Evolutionary conservation across 2,888 invertebrate species (phyloP).

Genomic region (Zaprionus lineosus): DNA sequence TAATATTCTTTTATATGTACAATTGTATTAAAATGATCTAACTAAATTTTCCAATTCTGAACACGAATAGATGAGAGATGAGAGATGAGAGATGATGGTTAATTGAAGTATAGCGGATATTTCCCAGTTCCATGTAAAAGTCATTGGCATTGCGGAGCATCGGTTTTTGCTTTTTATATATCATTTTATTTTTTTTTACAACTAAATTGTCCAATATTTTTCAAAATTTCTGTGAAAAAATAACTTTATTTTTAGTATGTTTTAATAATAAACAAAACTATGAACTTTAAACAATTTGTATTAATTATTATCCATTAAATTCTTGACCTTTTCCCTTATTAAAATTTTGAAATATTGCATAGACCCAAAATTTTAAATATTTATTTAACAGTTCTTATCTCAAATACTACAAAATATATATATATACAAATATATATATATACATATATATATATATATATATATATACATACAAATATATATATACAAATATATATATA

Average conservation of each 20-base stretch:
- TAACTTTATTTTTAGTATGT: too few relatives aligned
- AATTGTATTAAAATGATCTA: conserved; percentile 24
- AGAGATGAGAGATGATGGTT: too few relatives aligned
- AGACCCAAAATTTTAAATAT: conserved; percentile 16
- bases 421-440: background rate
- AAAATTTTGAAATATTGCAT: conserved; percentile 34
- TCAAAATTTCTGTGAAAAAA: too few relatives aligned
- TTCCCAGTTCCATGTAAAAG: too few relatives aligned
- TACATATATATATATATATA: background rate
- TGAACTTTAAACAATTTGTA: too few relatives aligned
- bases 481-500: conserved; percentile 5
- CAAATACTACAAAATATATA: conserved; percentile 10
- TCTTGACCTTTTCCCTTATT: conserved; percentile 8
- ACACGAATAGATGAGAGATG: too few relatives aligned
- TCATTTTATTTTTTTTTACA: background rate
- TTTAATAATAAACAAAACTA: background rate
- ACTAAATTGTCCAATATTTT: too few relatives aligned
- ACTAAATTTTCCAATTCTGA: conserved; percentile 5
- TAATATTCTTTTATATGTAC: conserved; percentile 39
- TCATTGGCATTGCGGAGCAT: too few relatives aligned
- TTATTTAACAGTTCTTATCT: too few relatives aligned
- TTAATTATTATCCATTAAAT: too few relatives aligned
- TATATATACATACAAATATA: conserved; percentile 2
- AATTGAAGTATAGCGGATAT: too few relatives aligned
- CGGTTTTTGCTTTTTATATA: background rate